Evolutionary conservation across 2,797 vertebrate species (phyloP).

Genomic region (Etheostoma nigrum): DNA sequence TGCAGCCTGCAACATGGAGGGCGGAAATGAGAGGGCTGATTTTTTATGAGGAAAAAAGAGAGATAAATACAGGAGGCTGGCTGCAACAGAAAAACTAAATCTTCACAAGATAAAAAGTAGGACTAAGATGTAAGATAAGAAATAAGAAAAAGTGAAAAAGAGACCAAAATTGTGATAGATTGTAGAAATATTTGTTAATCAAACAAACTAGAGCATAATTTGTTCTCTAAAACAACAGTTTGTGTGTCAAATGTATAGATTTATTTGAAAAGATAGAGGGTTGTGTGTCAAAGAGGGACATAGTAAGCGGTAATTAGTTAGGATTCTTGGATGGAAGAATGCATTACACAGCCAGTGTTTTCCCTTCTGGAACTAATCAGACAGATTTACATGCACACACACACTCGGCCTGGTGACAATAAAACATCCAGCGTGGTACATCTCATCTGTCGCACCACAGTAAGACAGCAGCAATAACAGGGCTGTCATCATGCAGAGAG

Average conservation of each 20-base stretch:
- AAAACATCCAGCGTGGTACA: constrained; percentile 37
- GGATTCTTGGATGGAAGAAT: constrained; percentile 30
- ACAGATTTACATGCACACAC: constrained; percentile 49
- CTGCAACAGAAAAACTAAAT: background rate
- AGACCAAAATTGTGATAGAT: background rate
- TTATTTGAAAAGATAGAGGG: background rate
- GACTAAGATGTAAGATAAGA: background rate
- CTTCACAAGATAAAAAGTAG: background rate
- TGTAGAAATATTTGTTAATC: constrained; percentile 1
- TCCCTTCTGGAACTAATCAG: constrained; percentile 50
- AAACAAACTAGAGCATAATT: background rate
- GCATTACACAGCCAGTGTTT: constrained; percentile 26
- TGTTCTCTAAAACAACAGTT: background rate
- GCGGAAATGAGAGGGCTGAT: background rate
- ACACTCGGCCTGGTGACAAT: constrained; percentile 22
- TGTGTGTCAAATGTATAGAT: background rate
- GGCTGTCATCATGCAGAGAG: constrained; percentile 36
- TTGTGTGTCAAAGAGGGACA: constrained; percentile 17
- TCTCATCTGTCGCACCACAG: constrained; percentile 23
- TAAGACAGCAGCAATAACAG: constrained; percentile 23
- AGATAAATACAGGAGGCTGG: background rate
- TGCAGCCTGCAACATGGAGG: background rate
- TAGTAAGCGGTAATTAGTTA: constrained; percentile 36
- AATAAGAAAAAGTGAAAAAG: background rate
- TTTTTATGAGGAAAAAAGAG: background rate